Percentiles rank a stretch among this genome's conserved stretches.
Evolutionary conservation across 2,797 vertebrate genomes (phyloP).

Genomic region (Sebastes reedi): DNA sequence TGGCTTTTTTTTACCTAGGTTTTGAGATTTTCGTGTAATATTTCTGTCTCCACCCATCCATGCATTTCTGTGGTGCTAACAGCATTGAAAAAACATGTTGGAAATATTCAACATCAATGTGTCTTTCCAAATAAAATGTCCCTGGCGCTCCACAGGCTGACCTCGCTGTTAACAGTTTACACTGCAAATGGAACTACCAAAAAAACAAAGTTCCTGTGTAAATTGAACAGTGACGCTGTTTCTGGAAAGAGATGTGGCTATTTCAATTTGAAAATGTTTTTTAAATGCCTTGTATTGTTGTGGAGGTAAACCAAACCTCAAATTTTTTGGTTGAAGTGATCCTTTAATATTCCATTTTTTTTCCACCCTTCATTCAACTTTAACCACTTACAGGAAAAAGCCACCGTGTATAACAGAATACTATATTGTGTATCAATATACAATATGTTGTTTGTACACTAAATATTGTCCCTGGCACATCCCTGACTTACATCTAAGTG

Average conservation of each 20-base stretch:
- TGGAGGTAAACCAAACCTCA: neutral
- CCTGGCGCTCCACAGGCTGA: neutral
- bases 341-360: neutral
- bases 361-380: neutral
- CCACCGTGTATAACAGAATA: neutral
- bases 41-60: neutral
- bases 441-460: conserved; percentile 1
- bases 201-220: neutral
- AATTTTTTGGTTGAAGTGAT: neutral
- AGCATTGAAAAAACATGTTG: neutral
- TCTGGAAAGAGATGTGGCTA: neutral
- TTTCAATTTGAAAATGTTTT: neutral
- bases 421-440: neutral
- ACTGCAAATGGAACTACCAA: neutral
- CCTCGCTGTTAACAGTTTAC: neutral
- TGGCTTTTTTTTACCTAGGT: neutral
- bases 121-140: conserved; percentile 10
- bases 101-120: neutral
- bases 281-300: neutral
- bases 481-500: conserved; percentile 26
- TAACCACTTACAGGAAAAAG: neutral
- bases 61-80: neutral
- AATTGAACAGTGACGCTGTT: neutral
- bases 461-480: neutral
- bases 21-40: neutral